Percentiles rank a stretch among this genome's conserved stretches.
These are phyloP conservation scores for Planococcus citri DNA, from an alignment of 1,140 invertebrate species.

Conservation along the genomic window DNA sequence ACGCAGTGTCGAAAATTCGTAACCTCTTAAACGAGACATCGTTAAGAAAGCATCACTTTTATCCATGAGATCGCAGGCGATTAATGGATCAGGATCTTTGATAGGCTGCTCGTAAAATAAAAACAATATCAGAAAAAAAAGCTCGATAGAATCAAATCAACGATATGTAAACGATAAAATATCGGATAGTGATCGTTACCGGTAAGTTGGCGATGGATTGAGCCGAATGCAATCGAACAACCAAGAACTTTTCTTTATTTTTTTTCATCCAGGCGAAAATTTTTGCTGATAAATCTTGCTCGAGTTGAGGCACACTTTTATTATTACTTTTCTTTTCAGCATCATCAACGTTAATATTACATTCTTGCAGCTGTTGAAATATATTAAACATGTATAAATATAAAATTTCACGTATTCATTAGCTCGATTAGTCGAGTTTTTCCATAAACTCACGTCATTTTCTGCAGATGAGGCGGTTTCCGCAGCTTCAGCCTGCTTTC, in stretches of 20 bases:
- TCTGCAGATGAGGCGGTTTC: slow-evolving; percentile 74
- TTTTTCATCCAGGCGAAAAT: slow-evolving; percentile 99
- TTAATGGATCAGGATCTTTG: slow-evolving; percentile 88
- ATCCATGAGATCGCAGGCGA: slow-evolving; percentile 98
- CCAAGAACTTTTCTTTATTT: slow-evolving; percentile 99
- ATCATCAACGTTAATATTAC: slow-evolving; percentile 69
- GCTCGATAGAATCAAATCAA: too few relatives aligned
- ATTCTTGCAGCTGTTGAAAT: slow-evolving; percentile 32
- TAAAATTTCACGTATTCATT: slow-evolving; percentile 6
- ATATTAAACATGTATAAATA: too few relatives aligned
- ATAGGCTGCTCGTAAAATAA: slow-evolving; percentile 48
- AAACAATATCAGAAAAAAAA: slow-evolving; percentile 25
- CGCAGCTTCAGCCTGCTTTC: slow-evolving; percentile 83
- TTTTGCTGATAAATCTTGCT: slow-evolving; percentile 93
- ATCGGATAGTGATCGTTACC: too few relatives aligned
- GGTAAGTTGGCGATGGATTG: slow-evolving; percentile 85
- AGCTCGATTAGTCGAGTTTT: slow-evolving; percentile 5
- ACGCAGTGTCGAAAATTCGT: slow-evolving; percentile 93
- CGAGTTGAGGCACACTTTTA: slow-evolving; percentile 86
- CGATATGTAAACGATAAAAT: too few relatives aligned
- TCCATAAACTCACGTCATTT: slow-evolving; percentile 36
- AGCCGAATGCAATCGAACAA: slow-evolving; percentile 87
- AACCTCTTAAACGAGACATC: slow-evolving; percentile 96
- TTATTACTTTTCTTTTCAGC: slow-evolving; percentile 97
- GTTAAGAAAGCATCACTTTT: slow-evolving; percentile 97